phyloP scores from a whole-genome alignment of 2,888 invertebrate genomes.

The Aspidiotus rigidus region DNA sequence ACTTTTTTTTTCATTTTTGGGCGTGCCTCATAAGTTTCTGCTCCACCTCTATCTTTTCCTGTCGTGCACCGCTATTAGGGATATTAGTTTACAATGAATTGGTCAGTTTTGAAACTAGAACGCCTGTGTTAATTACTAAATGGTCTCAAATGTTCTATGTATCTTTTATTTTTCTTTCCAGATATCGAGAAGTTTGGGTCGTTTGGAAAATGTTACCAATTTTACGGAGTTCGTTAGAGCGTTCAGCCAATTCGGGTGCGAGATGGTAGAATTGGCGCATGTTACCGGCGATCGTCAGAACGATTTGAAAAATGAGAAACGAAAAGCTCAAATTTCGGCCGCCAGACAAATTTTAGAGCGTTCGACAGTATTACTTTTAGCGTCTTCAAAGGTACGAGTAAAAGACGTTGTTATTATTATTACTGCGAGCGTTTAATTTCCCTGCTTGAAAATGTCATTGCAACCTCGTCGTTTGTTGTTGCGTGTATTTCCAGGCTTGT shows the following conservation, averaged over 20 bases:
- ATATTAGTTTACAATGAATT: too few relatives aligned
- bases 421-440: too few relatives aligned
- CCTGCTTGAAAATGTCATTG: not conserved
- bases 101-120: not conserved
- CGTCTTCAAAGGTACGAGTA: slow-evolving; percentile 82
- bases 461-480: not conserved
- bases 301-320: slow-evolving; percentile 82
- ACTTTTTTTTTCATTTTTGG: too few relatives aligned
- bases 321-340: slow-evolving; percentile 91
- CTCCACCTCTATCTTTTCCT: too few relatives aligned
- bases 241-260: slow-evolving; percentile 95
- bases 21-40: too few relatives aligned
- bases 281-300: slow-evolving; percentile 75
- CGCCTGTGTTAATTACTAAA: not conserved
- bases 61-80: too few relatives aligned
- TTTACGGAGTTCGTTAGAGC: slow-evolving; percentile 97
- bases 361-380: slow-evolving; percentile 92
- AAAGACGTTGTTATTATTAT: not conserved
- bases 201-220: slow-evolving; percentile 77
- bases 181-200: slow-evolving; percentile 72
- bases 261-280: slow-evolving; percentile 97
- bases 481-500: slow-evolving; percentile 57
- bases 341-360: slow-evolving; percentile 90
- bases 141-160: not conserved
- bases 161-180: slow-evolving; percentile 40